Evolutionary conservation across 2,113 vertebrate genomes (phyloP).

Genomic region (Ceuthmochares aereus): DNA sequence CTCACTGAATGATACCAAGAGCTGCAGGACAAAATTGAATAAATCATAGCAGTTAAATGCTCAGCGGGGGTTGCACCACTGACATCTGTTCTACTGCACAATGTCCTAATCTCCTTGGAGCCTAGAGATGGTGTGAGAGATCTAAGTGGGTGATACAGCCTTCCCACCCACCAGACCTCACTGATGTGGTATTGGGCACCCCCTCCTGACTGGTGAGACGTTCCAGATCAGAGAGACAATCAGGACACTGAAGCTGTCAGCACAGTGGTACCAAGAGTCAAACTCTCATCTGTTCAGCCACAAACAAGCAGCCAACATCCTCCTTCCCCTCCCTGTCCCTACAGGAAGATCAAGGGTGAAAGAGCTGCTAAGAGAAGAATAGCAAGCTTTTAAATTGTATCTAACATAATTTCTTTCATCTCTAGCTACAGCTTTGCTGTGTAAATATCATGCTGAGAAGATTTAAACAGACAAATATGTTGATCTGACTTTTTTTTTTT

Average conservation of each 20-base stretch:
- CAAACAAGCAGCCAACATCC: background rate
- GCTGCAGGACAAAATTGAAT: background rate
- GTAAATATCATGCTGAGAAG: background rate
- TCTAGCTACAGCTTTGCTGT: background rate
- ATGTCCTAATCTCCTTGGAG: background rate
- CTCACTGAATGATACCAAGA: background rate
- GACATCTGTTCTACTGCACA: background rate
- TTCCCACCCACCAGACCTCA: fast-evolving
- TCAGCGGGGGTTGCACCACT: background rate
- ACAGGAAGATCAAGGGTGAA: background rate
- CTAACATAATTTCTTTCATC: background rate
- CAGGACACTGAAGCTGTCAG: background rate
- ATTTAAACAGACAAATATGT: background rate
- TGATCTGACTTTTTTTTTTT: background rate
- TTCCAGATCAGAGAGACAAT: background rate
- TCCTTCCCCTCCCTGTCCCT: background rate
- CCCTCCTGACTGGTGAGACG: background rate
- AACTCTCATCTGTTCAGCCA: background rate
- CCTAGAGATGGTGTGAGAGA: background rate
- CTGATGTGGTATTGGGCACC: background rate
- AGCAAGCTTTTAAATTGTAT: background rate
- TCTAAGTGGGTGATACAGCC: background rate
- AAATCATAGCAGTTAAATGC: background rate
- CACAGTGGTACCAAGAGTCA: background rate
- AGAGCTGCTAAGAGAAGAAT: background rate